A percentile compares a stretch with the other conserved stretches of the same genome.
These are phyloP conservation scores for Epirrhoe tristata DNA, from an alignment of 2,888 invertebrate species.

Conservation along the genomic window DNA sequence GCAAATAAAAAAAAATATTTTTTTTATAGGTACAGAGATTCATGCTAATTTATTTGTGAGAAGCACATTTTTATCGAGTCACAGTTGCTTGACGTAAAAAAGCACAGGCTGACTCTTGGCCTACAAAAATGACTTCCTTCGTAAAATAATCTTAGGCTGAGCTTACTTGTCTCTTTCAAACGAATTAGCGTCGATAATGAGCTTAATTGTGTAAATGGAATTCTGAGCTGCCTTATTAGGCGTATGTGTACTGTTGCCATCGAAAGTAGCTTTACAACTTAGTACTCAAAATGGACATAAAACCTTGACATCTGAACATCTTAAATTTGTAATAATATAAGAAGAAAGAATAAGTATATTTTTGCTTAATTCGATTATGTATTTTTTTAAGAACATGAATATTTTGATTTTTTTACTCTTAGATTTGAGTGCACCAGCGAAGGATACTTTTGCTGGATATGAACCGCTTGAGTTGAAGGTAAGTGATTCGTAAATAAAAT, in stretches of 20 bases:
- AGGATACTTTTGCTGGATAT: not conserved
- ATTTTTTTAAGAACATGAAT: not conserved
- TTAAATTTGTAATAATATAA: not conserved
- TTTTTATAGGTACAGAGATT: too few relatives aligned
- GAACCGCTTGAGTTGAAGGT: not conserved
- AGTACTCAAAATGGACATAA: not conserved
- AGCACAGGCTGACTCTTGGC: slow-evolving; percentile 7
- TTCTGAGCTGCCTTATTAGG: slow-evolving; percentile 60
- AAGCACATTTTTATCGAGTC: too few relatives aligned
- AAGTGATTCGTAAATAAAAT: not conserved
- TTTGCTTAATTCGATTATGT: too few relatives aligned
- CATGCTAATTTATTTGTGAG: too few relatives aligned
- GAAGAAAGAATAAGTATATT: too few relatives aligned
- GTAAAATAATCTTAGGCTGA: slow-evolving; percentile 53
- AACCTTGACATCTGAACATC: not conserved
- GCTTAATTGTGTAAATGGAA: slow-evolving; percentile 73
- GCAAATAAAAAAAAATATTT: too few relatives aligned
- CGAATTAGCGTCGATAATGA: slow-evolving; percentile 71
- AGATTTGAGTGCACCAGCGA: not conserved
- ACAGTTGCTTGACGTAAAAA: slow-evolving; percentile 4
- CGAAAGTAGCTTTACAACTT: slow-evolving; percentile 20
- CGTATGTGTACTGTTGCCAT: slow-evolving; percentile 30
- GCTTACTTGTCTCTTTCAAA: slow-evolving; percentile 75
- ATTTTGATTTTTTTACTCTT: not conserved
- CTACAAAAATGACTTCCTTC: slow-evolving; percentile 60